phyloP scores from a whole-genome alignment of 2,113 vertebrate species.

The Psephotus haematonotus region DNA sequence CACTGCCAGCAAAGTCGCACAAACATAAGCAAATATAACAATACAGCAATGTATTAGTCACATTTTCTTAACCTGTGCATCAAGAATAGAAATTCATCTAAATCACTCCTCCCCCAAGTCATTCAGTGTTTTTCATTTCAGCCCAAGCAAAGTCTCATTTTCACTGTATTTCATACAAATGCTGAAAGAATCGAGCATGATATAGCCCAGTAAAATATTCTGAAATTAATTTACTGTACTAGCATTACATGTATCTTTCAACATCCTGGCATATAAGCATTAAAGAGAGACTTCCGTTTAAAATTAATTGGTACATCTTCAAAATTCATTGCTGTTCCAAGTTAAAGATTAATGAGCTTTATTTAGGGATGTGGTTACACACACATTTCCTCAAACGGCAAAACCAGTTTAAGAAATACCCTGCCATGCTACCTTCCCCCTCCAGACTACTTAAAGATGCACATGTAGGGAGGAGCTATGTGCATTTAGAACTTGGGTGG shows the following conservation, averaged over 20 bases:
- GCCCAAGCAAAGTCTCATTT: background rate
- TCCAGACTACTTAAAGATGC: background rate
- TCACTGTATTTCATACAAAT: background rate
- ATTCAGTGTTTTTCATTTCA: background rate
- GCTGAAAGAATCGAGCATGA: background rate
- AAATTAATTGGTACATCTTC: background rate
- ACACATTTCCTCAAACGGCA: background rate
- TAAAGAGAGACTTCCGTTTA: background rate
- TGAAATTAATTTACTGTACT: background rate
- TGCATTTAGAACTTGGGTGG: background rate
- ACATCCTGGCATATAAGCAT: background rate
- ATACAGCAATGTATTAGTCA: background rate
- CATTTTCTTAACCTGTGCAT: background rate
- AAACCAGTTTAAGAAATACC: background rate
- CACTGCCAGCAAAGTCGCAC: background rate
- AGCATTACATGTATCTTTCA: background rate
- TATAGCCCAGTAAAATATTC: background rate
- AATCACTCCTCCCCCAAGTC: background rate
- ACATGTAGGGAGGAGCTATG: accelerated
- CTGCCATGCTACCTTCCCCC: background rate
- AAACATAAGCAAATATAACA: background rate
- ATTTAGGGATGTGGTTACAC: background rate
- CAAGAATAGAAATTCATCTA: background rate
- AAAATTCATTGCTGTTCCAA: background rate
- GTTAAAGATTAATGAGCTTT: background rate